A percentile compares a stretch with the other conserved stretches of the same genome.
Conservation (phyloP, 1,140 invertebrate species). For the Portunus trituberculatus region DNA sequence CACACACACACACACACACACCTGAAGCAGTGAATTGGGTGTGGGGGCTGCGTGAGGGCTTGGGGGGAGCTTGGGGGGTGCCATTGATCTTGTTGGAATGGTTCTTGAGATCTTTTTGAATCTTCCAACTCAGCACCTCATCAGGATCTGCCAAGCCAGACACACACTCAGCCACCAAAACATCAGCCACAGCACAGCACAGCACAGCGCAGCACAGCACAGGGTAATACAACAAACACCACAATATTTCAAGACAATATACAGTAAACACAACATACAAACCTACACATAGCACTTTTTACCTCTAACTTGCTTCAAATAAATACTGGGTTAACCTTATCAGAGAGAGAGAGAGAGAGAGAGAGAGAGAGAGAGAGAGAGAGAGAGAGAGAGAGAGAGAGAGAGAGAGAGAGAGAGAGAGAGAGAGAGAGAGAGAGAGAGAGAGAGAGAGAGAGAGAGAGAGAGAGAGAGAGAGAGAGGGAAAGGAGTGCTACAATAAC, state of each 20-base stretch:
- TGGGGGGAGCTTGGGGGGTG: slow-evolving; percentile 37
- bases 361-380: no score
- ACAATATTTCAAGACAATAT: background rate
- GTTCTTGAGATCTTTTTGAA: slow-evolving; percentile 77
- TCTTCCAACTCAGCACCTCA: slow-evolving; percentile 75
- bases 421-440: no score
- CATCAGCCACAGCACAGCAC: slow-evolving; percentile 11
- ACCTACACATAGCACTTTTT: no score
- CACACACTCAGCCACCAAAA: slow-evolving; percentile 39
- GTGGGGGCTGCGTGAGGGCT: slow-evolving; percentile 24
- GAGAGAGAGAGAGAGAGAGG: no score
- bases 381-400: no score
- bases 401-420: no score
- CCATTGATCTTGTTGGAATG: slow-evolving; percentile 73
- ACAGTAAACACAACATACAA: no score
- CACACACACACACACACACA: slow-evolving; percentile 42
- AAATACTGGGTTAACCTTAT: no score
- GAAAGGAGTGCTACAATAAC: no score
- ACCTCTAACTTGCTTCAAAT: no score
- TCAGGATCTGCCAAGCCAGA: slow-evolving; percentile 58
- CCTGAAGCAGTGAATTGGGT: background rate
- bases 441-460: no score
- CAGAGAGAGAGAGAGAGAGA: no score
- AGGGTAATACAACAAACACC: background rate
- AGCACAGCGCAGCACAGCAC: slow-evolving; percentile 33